phyloP scores from a whole-genome alignment of 2,113 vertebrate genomes.

The Hyaena hyaena region DNA sequence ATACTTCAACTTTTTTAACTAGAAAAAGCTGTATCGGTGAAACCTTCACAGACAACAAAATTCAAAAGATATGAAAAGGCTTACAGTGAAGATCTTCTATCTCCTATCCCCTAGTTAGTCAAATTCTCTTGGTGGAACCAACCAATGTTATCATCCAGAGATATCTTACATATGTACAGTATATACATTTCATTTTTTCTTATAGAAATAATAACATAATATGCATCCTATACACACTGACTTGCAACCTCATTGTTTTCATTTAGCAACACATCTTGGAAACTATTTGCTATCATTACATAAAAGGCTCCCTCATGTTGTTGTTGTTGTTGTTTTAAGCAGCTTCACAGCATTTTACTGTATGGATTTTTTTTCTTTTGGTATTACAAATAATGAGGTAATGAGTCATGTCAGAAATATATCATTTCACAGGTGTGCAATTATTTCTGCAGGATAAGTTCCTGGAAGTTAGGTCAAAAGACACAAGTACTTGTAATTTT shows the following conservation, averaged over 20 bases:
- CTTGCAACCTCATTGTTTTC: background rate
- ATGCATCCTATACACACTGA: background rate
- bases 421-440: conserved; percentile 61
- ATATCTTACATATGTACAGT: background rate
- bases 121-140: background rate
- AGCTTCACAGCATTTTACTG: conserved; percentile 1
- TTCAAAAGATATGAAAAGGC: background rate
- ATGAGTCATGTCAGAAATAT: conserved; percentile 52
- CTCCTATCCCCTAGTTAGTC: background rate
- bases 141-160: background rate
- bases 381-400: conserved; percentile 61
- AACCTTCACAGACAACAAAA: background rate
- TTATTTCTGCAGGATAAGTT: conserved; percentile 65
- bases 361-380: background rate
- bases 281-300: conserved; percentile 4
- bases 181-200: background rate
- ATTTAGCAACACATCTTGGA: background rate
- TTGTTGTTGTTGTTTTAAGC: background rate
- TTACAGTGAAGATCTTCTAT: background rate
- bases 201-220: background rate
- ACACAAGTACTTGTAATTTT: conserved; percentile 56
- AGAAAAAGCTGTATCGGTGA: background rate
- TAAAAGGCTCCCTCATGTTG: background rate
- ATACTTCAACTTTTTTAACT: background rate
- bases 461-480: conserved; percentile 64